These are phyloP conservation scores for Coregonus suidteri DNA, from an alignment of 2,797 vertebrate genomes.

Conservation along the genomic window DNA sequence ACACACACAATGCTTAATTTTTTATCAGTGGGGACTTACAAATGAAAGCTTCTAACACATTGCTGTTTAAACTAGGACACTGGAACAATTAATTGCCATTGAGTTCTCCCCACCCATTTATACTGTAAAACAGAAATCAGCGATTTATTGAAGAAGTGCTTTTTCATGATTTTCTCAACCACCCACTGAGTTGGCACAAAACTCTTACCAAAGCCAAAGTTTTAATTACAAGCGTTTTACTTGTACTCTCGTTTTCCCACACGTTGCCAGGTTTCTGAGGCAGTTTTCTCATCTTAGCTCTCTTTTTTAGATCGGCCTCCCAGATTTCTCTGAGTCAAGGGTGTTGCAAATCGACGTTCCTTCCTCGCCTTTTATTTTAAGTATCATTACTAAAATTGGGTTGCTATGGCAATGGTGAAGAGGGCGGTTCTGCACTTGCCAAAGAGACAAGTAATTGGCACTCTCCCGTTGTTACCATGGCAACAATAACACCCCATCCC, in stretches of 20 bases:
- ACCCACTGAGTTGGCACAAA: not conserved
- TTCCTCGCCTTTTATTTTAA: slow-evolving; percentile 65
- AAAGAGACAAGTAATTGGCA: slow-evolving; percentile 73
- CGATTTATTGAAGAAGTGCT: not conserved
- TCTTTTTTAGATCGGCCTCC: not conserved
- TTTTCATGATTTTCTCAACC: not conserved
- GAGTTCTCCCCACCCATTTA: not conserved
- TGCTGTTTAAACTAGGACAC: not conserved
- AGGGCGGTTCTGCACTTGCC: slow-evolving; percentile 75
- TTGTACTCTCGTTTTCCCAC: not conserved
- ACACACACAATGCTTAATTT: not conserved
- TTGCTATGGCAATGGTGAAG: slow-evolving; percentile 79
- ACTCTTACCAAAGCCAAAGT: slow-evolving; percentile 3
- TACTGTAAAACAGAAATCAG: not conserved
- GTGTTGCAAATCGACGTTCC: slow-evolving; percentile 35
- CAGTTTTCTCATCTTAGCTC: not conserved
- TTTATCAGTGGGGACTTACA: not conserved
- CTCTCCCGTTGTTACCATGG: slow-evolving; percentile 79
- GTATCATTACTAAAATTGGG: slow-evolving; percentile 76
- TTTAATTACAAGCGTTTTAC: not conserved
- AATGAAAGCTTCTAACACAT: no score
- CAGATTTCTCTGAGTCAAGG: not conserved
- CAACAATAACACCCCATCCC: slow-evolving; percentile 72
- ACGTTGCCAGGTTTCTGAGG: not conserved
- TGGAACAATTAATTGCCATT: not conserved